Conservation (phyloP, 2,113 vertebrate species). For the Polypterus senegalus region DNA sequence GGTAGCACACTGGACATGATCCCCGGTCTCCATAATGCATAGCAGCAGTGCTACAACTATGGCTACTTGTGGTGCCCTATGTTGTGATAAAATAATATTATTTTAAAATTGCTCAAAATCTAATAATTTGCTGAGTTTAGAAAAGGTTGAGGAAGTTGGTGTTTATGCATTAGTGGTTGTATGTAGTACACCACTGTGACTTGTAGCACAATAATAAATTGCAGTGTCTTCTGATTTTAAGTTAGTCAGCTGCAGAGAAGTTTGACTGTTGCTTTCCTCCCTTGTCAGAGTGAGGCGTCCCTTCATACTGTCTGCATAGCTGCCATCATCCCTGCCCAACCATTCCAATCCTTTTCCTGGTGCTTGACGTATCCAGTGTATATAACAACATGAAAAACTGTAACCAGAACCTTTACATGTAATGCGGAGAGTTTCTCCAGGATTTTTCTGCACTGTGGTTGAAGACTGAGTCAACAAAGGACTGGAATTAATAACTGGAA, state of each 20-base stretch:
- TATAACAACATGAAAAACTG: background rate
- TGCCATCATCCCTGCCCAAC: constrained; percentile 9
- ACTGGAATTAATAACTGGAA: too few species aligned
- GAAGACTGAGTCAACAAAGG: background rate
- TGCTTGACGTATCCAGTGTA: background rate
- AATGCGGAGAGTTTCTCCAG: constrained; percentile 1
- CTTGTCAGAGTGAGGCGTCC: background rate
- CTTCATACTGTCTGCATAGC: constrained; percentile 1
- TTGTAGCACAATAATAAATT: background rate
- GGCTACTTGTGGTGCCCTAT: too few species aligned
- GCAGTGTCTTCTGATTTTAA: constrained; percentile 1
- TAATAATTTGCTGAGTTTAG: too few species aligned
- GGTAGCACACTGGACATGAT: too few species aligned
- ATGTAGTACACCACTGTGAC: background rate
- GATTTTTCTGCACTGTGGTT: background rate
- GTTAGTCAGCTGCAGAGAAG: constrained; percentile 1
- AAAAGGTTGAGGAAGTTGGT: too few species aligned
- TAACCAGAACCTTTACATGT: constrained; percentile 8
- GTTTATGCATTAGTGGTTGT: too few species aligned
- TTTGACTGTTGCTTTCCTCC: constrained; percentile 2
- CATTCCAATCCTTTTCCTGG: background rate
- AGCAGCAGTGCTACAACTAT: too few species aligned
- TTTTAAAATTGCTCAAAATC: too few species aligned
- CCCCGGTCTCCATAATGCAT: too few species aligned
- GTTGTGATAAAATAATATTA: too few species aligned